Evolutionary conservation across 2,113 vertebrate genomes (phyloP), one percentile per base, ranked within the genome.

Genomic region (Pardalotus punctatus): DNA sequence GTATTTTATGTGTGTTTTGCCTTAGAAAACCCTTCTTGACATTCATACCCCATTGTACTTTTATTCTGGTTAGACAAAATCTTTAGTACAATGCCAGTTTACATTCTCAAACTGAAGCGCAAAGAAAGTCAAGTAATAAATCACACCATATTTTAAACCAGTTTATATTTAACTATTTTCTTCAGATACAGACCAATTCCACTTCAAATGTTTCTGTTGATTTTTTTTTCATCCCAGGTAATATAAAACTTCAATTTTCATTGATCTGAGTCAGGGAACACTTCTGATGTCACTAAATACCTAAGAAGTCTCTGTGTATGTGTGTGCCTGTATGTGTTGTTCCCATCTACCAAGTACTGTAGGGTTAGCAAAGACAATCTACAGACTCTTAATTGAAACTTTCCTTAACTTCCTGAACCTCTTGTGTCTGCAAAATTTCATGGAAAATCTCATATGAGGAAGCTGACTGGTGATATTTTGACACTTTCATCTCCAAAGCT

Each of bases 401-500:
- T 97, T 81, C 5, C 22, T 74, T 71, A 88, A 71, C 29, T 88
- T 88, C 15, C 28, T 86, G 51, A 93, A 94, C 13, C 6, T 74
- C 57, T 81, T 57, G 31, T 53, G 69, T 88, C 77, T 91, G 95
- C 61, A 84, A 70, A 91, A 79, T 84, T 92, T 90, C 5, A 51
- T 74, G 40, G 83, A 74, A 92, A 95, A 88, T 84, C 65, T 91
- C 56, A 22, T 76, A 64, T 38, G 43, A 92, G 48, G 76, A 81
- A 94, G 83, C 69, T 83, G 90, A 96, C 42, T 84, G 2, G 4
- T 88, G n/a, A 35, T 73, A 67, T 88, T 93, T 92, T 93, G 92
- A 56, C 82, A 64, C 85, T 95, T 94, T 86, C 66, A 70, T 91
- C 60, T 83, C 76, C 67, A 88, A 67, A 83, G 38, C 62, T 66